These are phyloP conservation scores for Poecilia latipinna DNA, from an alignment of 2,113 vertebrate genomes.

Conservation along the genomic window DNA sequence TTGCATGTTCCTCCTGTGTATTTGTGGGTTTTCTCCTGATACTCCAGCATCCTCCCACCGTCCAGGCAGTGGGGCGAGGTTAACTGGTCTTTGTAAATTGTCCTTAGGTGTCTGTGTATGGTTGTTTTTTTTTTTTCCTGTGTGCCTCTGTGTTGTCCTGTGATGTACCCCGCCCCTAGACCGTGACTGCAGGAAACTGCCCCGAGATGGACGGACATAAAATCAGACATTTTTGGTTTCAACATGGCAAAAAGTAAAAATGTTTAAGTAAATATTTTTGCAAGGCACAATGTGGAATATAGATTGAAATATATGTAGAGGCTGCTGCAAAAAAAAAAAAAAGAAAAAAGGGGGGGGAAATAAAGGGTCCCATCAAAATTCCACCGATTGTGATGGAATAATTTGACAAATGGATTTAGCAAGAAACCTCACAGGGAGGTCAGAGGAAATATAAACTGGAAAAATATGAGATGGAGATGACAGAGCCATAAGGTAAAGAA, in stretches of 20 bases:
- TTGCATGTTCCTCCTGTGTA: no score
- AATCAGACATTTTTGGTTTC: not conserved
- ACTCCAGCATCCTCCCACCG: no score
- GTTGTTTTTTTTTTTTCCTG: no score
- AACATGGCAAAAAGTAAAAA: not conserved
- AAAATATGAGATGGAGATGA: slow-evolving; percentile 29
- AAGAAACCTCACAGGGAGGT: slow-evolving; percentile 25
- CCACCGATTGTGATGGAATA: slow-evolving; percentile 7
- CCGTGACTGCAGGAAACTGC: no score
- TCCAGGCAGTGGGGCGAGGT: no score
- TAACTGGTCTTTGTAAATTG: no score
- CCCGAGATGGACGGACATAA: not conserved
- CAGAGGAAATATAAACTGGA: slow-evolving; percentile 49
- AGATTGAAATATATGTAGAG: not conserved
- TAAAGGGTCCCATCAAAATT: slow-evolving; percentile 10
- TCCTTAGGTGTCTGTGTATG: no score
- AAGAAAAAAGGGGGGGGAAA: slow-evolving; percentile 30
- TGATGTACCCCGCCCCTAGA: no score
- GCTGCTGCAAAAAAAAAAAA: slow-evolving; percentile 11
- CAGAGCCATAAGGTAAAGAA: slow-evolving; percentile 31
- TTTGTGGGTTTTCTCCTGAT: no score
- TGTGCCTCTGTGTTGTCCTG: no score
- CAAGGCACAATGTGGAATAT: not conserved
- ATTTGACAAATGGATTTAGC: slow-evolving; percentile 12
- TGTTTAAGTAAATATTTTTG: not conserved